Evolutionary conservation across 2,797 vertebrate genomes (phyloP).

Genomic region (Euthynnus affinis): DNA sequence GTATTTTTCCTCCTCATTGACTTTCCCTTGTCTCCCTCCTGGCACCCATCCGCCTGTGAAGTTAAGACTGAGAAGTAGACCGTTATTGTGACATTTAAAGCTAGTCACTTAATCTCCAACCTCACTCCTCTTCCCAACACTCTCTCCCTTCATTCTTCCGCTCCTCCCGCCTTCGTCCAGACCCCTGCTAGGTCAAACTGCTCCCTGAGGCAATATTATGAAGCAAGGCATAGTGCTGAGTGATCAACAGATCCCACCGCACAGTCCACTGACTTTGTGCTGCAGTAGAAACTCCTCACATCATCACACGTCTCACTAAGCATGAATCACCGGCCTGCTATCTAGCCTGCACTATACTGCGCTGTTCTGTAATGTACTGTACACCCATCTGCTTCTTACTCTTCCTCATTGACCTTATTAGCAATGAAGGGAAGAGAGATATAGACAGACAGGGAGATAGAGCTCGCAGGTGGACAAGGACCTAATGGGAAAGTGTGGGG

Average conservation of each 20-base stretch:
- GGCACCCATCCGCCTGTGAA: constrained; percentile 52
- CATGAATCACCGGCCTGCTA: constrained; percentile 76
- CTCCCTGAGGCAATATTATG: constrained; percentile 78
- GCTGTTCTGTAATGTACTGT: constrained; percentile 74
- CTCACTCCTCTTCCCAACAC: constrained; percentile 58
- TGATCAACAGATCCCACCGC: constrained; percentile 73
- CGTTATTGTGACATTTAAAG: constrained; percentile 78
- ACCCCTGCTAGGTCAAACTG: constrained; percentile 69
- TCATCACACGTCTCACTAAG: constrained; percentile 74
- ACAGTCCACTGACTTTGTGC: constrained; percentile 75
- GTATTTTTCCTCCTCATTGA: constrained; percentile 51
- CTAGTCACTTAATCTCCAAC: constrained; percentile 72
- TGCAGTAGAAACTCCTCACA: constrained; percentile 75
- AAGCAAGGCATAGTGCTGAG: constrained; percentile 69
- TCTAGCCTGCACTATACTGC: constrained; percentile 54
- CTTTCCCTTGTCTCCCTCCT: constrained; percentile 47
- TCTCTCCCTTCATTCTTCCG: constrained; percentile 31
- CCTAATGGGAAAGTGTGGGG: constrained; percentile 77
- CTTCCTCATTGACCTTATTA: constrained; percentile 84
- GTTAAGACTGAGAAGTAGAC: constrained; percentile 59
- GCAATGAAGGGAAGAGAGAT: constrained; percentile 70
- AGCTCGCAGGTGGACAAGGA: constrained; percentile 78
- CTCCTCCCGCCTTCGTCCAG: constrained; percentile 47
- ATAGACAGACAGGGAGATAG: constrained; percentile 69
- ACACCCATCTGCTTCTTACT: constrained; percentile 76